phyloP scores from a whole-genome alignment of 2,797 vertebrate genomes.

The Cyprinella venusta region DNA sequence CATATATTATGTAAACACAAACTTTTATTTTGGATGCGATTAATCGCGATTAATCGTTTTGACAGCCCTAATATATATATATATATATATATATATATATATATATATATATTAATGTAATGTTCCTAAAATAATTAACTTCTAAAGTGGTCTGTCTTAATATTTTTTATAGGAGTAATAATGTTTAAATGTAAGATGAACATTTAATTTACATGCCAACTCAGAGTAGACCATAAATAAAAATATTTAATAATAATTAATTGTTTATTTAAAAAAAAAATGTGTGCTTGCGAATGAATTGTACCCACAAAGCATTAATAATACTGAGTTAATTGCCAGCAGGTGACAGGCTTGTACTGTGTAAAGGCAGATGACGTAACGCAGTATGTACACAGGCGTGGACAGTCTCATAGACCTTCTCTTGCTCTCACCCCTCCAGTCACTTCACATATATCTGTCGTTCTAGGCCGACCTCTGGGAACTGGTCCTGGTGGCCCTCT shows the following conservation, averaged over 20 bases:
- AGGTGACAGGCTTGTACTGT: slow-evolving; percentile 28
- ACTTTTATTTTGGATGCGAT: no score
- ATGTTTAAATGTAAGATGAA: background rate
- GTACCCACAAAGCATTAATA: background rate
- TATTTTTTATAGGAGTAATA: no score
- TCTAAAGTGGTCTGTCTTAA: background rate
- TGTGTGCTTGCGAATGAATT: background rate
- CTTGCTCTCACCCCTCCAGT: background rate
- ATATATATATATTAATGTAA: no score
- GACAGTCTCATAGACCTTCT: slow-evolving; percentile 1
- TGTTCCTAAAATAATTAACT: background rate
- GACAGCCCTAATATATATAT: no score
- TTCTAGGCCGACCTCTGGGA: slow-evolving; percentile 72
- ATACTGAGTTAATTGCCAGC: slow-evolving; percentile 5
- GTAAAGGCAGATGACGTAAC: slow-evolving; percentile 25
- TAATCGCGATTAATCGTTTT: no score
- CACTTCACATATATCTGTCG: slow-evolving; percentile 19
- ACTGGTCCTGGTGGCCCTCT: slow-evolving; percentile 87
- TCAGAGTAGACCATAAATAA: background rate
- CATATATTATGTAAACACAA: no score
- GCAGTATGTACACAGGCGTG: slow-evolving; percentile 3
- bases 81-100: no score
- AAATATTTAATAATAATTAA: background rate
- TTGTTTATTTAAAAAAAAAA: no score
- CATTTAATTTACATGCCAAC: background rate